Evolutionary conservation across 2,797 vertebrate species (phyloP).

Genomic region (Peromyscus nudipes): DNA sequence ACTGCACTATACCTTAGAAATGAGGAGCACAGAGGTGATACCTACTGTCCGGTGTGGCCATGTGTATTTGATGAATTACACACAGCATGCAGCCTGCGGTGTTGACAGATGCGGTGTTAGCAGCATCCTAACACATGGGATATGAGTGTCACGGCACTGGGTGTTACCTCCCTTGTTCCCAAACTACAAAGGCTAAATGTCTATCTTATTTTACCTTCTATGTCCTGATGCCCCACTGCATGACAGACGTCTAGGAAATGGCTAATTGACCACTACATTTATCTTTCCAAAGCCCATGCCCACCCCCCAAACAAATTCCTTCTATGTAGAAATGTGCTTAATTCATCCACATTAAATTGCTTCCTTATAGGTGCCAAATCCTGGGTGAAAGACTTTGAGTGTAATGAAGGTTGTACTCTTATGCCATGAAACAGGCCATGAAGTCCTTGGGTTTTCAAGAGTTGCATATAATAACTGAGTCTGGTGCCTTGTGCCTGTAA

Average conservation of each 20-base stretch:
- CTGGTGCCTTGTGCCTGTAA: background rate
- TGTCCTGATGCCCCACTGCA: background rate
- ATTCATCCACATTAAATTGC: conserved; percentile 25
- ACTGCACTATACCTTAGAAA: background rate
- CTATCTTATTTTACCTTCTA: conserved; percentile 4
- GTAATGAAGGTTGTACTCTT: background rate
- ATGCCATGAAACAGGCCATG: background rate
- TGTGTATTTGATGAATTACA: background rate
- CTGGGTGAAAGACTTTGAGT: background rate
- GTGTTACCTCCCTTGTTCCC: background rate
- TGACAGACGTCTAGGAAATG: conserved; percentile 6
- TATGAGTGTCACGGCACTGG: background rate
- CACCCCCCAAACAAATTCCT: background rate
- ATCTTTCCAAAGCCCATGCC: conserved; percentile 32
- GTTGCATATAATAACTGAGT: background rate
- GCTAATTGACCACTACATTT: background rate
- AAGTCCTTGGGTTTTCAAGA: conserved; percentile 23
- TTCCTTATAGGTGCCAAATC: background rate
- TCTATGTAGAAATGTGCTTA: background rate
- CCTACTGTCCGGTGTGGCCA: background rate
- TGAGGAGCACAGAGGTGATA: background rate
- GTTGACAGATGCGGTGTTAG: background rate
- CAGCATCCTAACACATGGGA: background rate
- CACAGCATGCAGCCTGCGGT: background rate
- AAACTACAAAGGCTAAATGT: background rate